Evolutionary conservation across 2,888 invertebrate species (phyloP).

Genomic region (Colletes collaris): DNA sequence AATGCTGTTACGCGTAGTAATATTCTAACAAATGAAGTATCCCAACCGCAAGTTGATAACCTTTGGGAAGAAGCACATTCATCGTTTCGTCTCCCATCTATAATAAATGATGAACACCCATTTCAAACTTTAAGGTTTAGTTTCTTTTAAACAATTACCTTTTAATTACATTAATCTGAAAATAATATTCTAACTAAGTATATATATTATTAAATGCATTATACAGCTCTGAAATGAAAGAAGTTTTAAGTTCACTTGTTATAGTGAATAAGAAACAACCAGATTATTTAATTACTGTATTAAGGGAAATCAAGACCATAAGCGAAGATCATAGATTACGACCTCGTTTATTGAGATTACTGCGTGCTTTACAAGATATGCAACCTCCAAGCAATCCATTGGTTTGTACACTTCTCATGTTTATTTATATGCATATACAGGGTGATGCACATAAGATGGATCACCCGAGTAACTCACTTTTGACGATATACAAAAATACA

Average conservation of each 20-base stretch:
- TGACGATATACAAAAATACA: too few species aligned
- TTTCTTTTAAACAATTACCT: neutral
- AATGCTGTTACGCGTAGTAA: conserved; percentile 71
- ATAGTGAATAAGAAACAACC: conserved; percentile 72
- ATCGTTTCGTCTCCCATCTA: conserved; percentile 64
- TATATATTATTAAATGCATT: conserved; percentile 28
- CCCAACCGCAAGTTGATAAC: conserved; percentile 76
- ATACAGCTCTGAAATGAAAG: conserved; percentile 74
- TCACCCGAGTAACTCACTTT: too few species aligned
- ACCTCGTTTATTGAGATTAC: conserved; percentile 71
- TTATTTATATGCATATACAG: neutral
- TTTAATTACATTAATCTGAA: conserved; percentile 1
- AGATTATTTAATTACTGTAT: conserved; percentile 74
- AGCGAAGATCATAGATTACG: conserved; percentile 76
- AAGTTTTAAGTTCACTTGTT: conserved; percentile 72
- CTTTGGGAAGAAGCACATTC: conserved; percentile 76
- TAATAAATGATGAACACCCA: conserved; percentile 68
- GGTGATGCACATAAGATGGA: too few species aligned
- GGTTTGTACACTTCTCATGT: conserved; percentile 61
- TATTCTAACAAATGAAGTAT: conserved; percentile 71
- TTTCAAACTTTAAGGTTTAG: conserved; percentile 71
- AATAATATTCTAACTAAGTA: conserved; percentile 3
- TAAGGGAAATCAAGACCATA: conserved; percentile 75
- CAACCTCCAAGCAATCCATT: conserved; percentile 72
- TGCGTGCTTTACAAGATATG: conserved; percentile 72